These are phyloP conservation scores for Hyperoplus immaculatus DNA, from an alignment of 2,797 vertebrate genomes.

Conservation along the genomic window DNA sequence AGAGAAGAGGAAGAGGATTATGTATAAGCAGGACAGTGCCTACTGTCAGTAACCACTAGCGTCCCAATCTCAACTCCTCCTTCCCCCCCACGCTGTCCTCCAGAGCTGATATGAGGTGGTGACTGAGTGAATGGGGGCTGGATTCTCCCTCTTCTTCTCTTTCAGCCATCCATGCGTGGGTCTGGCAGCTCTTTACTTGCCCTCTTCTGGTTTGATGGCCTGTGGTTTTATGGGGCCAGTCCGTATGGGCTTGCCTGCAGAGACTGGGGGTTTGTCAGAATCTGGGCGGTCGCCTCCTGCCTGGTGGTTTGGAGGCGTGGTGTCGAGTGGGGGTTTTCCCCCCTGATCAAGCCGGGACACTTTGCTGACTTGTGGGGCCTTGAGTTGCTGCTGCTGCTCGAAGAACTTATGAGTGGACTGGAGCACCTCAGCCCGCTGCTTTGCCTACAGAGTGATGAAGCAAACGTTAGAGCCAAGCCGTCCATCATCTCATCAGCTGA, in stretches of 20 bases:
- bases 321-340: conserved; percentile 85
- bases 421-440: conserved; percentile 98
- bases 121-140: conserved; percentile 62
- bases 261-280: conserved; percentile 87
- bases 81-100: conserved; percentile 50
- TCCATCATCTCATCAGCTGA: background rate
- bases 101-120: conserved; percentile 67
- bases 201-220: conserved; percentile 98
- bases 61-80: conserved; percentile 43
- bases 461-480: background rate
- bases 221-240: conserved; percentile 99
- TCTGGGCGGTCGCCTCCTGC: conserved; percentile 78
- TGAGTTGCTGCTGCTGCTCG: conserved; percentile 92
- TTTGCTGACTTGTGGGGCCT: conserved; percentile 90
- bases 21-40: conserved; percentile 53
- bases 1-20: conserved; percentile 62
- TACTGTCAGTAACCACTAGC: conserved; percentile 55
- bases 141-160: conserved; percentile 58
- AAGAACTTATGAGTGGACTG: conserved; percentile 99
- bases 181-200: conserved; percentile 86
- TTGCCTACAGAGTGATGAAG: conserved; percentile 87
- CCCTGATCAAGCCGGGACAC: conserved; percentile 87
- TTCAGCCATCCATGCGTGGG: conserved; percentile 50
- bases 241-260: conserved; percentile 92
- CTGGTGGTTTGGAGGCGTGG: conserved; percentile 85